phyloP scores from a whole-genome alignment of 1,140 invertebrate species.

The Vanessa tameamea region DNA sequence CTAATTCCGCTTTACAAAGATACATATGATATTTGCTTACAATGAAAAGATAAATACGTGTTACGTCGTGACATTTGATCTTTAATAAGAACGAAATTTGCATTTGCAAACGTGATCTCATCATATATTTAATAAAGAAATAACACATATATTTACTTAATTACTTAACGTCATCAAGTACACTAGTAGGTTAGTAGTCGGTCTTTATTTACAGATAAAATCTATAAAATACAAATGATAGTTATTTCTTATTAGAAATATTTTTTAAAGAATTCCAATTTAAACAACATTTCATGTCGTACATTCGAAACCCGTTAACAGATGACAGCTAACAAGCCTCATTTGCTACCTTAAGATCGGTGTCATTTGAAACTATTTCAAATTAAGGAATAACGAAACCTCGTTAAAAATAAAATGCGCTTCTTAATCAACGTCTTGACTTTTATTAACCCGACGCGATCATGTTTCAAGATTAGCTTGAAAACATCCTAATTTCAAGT shows the following conservation, averaged over 20 bases:
- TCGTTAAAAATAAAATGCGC: constrained; percentile 51
- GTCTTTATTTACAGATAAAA: no score
- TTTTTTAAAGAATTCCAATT: constrained; percentile 24
- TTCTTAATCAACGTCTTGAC: constrained; percentile 52
- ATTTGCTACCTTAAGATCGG: constrained; percentile 26
- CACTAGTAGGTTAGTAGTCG: no score
- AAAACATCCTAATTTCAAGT: constrained; percentile 31
- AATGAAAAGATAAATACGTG: no score
- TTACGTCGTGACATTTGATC: no score
- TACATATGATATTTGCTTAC: no score
- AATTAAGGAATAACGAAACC: constrained; percentile 39
- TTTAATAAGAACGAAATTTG: no score
- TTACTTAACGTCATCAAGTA: no score
- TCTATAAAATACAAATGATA: not conserved
- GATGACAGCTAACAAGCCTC: constrained; percentile 26
- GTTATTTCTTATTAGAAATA: not conserved
- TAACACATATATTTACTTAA: no score
- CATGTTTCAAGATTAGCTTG: constrained; percentile 45
- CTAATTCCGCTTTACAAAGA: no score
- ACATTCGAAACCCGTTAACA: constrained; percentile 24
- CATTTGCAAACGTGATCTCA: no score
- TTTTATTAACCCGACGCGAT: constrained; percentile 50
- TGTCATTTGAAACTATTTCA: constrained; percentile 36
- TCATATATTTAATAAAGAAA: no score
- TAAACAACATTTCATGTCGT: constrained; percentile 16